Evolutionary conservation across 2,888 invertebrate species (phyloP).

Genomic region (Papilio gigon): DNA sequence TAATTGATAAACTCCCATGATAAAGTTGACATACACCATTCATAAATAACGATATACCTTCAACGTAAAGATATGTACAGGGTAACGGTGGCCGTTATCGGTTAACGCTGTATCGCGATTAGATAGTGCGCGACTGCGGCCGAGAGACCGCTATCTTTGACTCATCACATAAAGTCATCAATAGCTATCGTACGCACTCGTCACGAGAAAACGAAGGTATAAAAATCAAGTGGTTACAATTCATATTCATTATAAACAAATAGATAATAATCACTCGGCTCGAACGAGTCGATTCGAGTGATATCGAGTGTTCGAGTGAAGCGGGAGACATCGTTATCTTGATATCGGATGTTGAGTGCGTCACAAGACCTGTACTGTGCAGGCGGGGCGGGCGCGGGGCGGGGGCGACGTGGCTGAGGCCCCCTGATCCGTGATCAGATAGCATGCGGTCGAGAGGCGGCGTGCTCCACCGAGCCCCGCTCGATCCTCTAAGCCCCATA

Average conservation of each 20-base stretch:
- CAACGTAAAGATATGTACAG: constrained; percentile 4
- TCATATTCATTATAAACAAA: constrained; percentile 80
- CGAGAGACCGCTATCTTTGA: constrained; percentile 6
- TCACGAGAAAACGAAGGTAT: constrained; percentile 36
- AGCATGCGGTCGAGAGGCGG: constrained; percentile 24
- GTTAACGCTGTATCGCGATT: constrained; percentile 18
- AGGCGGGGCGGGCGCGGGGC: constrained; percentile 1
- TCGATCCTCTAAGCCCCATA: constrained; percentile 31
- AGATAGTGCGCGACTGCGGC: constrained; percentile 25
- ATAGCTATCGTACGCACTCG: constrained; percentile 53
- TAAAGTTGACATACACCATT: constrained; percentile 11
- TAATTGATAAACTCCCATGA: constrained; percentile 12
- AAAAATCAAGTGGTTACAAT: constrained; percentile 58
- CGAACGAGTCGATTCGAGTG: constrained; percentile 73
- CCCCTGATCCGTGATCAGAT: constrained; percentile 33
- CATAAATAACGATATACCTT: constrained; percentile 18
- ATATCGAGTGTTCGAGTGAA: constrained; percentile 66
- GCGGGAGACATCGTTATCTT: constrained; percentile 74
- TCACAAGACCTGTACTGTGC: constrained; percentile 39
- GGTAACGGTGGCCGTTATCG: constrained; percentile 19
- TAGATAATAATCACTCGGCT: constrained; percentile 76
- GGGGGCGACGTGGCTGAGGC: constrained; percentile 19
- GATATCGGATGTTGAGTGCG: constrained; percentile 59
- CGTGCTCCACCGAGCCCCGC: constrained; percentile 24
- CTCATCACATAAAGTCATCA: constrained; percentile 8